These are phyloP conservation scores for Agrypnia vestita DNA, from an alignment of 1,140 invertebrate species.

Conservation along the genomic window DNA sequence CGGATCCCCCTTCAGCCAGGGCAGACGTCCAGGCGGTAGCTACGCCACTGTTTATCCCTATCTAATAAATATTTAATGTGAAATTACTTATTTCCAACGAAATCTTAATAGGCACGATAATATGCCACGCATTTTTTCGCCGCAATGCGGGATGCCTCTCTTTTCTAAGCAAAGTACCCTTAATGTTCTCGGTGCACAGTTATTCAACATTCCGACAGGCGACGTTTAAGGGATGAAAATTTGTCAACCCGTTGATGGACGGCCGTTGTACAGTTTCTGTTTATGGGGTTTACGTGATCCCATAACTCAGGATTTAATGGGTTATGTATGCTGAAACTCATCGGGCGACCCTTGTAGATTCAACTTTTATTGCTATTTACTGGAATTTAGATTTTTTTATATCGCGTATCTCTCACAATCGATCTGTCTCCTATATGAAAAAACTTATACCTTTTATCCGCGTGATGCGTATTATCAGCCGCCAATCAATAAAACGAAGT, in stretches of 20 bases:
- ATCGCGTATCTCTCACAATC: neutral
- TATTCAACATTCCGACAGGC: constrained; percentile 13
- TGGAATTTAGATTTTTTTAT: constrained; percentile 30
- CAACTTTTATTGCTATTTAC: constrained; percentile 30
- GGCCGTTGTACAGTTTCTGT: constrained; percentile 12
- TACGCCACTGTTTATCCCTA: too few relatives aligned
- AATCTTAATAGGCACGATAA: too few relatives aligned
- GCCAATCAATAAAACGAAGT: constrained; percentile 13
- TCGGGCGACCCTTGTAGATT: constrained; percentile 1
- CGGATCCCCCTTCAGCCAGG: too few relatives aligned
- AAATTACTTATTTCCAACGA: too few relatives aligned
- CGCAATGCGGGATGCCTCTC: too few relatives aligned
- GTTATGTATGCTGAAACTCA: constrained; percentile 23
- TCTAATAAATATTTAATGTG: too few relatives aligned
- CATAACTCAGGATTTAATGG: constrained; percentile 34
- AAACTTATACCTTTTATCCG: neutral
- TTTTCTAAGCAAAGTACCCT: neutral
- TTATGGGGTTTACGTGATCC: constrained; percentile 34
- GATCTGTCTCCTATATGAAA: too few relatives aligned
- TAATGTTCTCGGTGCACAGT: constrained; percentile 18
- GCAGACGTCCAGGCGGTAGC: too few relatives aligned
- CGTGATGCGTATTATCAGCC: neutral
- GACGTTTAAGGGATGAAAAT: constrained; percentile 23
- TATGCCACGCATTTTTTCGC: too few relatives aligned
- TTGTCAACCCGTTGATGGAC: constrained; percentile 38